A percentile compares a stretch with the other conserved stretches of the same genome.
Conservation (phyloP, 2,888 invertebrate genomes). For the Prosopocoilus inquinatus region DNA sequence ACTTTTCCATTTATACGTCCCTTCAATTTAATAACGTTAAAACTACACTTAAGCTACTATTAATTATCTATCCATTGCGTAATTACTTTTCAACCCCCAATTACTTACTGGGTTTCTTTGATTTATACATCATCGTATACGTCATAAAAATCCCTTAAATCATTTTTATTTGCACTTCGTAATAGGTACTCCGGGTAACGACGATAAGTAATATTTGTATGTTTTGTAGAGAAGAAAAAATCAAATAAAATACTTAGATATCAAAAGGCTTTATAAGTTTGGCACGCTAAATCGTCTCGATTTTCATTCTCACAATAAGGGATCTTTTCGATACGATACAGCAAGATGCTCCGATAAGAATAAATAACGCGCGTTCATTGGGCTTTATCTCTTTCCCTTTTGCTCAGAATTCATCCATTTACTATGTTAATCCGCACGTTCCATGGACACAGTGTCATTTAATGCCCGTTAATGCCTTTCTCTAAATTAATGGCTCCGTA, state of each 20-base stretch:
- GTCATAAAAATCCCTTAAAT: too few species aligned
- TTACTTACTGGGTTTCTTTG: too few species aligned
- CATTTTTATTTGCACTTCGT: neutral
- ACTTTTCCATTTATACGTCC: neutral
- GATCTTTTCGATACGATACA: constrained; percentile 42
- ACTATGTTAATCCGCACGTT: constrained; percentile 49
- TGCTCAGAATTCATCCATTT: constrained; percentile 47
- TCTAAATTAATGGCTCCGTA: constrained; percentile 43
- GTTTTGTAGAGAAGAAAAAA: constrained; percentile 10
- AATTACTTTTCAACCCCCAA: too few species aligned
- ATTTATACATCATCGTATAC: too few species aligned
- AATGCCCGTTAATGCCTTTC: constrained; percentile 43
- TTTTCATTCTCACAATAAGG: constrained; percentile 41
- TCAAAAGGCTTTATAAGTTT: constrained; percentile 32
- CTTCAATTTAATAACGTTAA: neutral
- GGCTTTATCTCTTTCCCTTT: constrained; percentile 44
- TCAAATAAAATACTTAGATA: too few species aligned
- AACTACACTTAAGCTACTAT: too few species aligned
- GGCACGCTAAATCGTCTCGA: constrained; percentile 37
- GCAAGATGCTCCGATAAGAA: constrained; percentile 47
- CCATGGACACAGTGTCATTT: constrained; percentile 48
- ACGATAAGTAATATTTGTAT: constrained; percentile 1
- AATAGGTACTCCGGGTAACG: neutral
- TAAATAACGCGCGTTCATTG: constrained; percentile 47
- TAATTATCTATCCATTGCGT: too few species aligned